A percentile compares a stretch with the other conserved stretches of the same genome.
Conservation (phyloP, 2,113 vertebrate genomes). For the Ceuthmochares aereus region DNA sequence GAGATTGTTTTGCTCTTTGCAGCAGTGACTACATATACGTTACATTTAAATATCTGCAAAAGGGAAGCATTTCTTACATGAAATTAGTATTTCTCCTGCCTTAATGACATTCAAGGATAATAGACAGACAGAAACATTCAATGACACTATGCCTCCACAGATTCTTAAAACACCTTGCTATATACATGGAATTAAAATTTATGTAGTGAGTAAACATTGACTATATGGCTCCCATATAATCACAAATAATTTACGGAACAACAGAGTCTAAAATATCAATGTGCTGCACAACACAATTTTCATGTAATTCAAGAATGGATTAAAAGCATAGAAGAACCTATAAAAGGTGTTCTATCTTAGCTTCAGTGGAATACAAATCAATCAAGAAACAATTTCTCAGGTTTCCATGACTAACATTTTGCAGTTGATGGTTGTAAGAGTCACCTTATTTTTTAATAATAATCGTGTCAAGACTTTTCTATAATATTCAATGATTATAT, state of each 20-base stretch:
- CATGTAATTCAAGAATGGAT: neutral
- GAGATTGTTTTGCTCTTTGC: neutral
- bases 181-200: neutral
- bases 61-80: neutral
- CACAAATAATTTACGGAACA: neutral
- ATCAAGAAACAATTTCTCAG: neutral
- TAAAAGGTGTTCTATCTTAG: neutral
- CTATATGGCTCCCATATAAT: neutral
- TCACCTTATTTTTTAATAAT: neutral
- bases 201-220: neutral
- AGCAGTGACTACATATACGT: neutral
- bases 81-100: neutral
- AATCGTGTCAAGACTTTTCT: neutral
- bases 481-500: neutral
- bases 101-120: neutral
- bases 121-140: neutral
- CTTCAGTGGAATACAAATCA: neutral
- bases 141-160: neutral
- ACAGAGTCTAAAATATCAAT: neutral
- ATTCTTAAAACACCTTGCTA: neutral
- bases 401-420: neutral
- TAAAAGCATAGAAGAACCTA: neutral
- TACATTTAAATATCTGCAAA: neutral
- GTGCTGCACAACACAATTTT: neutral
- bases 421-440: neutral